phyloP scores from a whole-genome alignment of 2,888 invertebrate genomes.

The Ypsolopha scabrella region DNA sequence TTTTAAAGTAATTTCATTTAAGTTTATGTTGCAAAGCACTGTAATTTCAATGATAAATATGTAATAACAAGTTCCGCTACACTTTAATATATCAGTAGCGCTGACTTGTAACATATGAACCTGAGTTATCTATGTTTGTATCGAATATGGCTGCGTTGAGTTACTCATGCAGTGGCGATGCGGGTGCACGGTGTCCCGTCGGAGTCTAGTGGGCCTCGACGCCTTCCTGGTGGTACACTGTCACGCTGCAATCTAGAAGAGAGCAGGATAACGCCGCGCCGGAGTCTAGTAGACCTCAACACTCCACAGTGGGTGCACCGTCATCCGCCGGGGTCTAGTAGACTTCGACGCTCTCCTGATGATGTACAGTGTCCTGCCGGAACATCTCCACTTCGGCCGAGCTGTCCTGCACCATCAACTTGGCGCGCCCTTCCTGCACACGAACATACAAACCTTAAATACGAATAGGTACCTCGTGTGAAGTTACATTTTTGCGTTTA shows the following conservation, averaged over 20 bases:
- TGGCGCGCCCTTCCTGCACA: slow-evolving; percentile 56
- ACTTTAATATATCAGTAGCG: too few relatives aligned
- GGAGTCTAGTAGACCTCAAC: slow-evolving; percentile 30
- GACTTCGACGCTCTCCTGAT: slow-evolving; percentile 65
- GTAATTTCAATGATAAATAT: too few relatives aligned
- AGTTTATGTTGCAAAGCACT: too few relatives aligned
- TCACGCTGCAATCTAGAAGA: background rate
- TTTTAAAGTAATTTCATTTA: too few relatives aligned
- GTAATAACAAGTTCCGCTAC: too few relatives aligned
- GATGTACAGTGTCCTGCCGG: slow-evolving; percentile 75
- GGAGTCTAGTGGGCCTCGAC: background rate
- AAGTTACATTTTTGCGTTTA: too few relatives aligned
- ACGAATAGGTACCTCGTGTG: too few relatives aligned
- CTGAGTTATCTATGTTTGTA: too few relatives aligned
- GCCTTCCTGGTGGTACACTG: background rate
- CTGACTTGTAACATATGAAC: too few relatives aligned
- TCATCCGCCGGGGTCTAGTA: slow-evolving; percentile 72
- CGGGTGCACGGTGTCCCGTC: background rate
- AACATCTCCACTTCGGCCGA: slow-evolving; percentile 80
- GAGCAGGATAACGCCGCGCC: background rate
- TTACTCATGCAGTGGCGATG: too few relatives aligned
- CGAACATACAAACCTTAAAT: background rate
- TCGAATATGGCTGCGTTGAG: too few relatives aligned
- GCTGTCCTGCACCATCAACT: slow-evolving; percentile 76
- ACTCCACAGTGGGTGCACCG: slow-evolving; percentile 69